Conservation (phyloP, 2,113 vertebrate genomes). For the Lamprotornis superbus region DNA sequence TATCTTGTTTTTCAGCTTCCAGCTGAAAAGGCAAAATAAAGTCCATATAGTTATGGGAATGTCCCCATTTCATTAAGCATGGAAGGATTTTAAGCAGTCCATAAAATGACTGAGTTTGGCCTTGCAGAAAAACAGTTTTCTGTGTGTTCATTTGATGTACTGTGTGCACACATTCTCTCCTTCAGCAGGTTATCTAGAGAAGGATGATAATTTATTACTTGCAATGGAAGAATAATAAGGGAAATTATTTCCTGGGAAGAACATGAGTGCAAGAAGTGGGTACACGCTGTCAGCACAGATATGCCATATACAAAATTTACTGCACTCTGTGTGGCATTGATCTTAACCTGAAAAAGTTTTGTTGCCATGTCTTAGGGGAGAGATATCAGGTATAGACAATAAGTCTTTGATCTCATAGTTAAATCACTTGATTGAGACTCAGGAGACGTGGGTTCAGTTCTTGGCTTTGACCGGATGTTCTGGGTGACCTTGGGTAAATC, state of each 20-base stretch:
- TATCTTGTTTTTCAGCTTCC: not conserved
- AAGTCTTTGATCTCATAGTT: conserved; percentile 39
- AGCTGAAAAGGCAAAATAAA: conserved; percentile 24
- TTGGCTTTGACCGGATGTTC: conserved; percentile 56
- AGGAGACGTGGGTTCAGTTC: conserved; percentile 21
- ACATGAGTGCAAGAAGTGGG: not conserved
- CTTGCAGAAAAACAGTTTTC: conserved; percentile 7
- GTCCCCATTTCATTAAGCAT: not conserved
- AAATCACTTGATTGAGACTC: conserved; percentile 52
- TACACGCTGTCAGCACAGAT: conserved; percentile 11
- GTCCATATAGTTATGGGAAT: not conserved
- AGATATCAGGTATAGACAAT: conserved; percentile 38
- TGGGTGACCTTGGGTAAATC: conserved; percentile 59
- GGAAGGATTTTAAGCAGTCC: not conserved
- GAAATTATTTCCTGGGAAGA: conserved; percentile 33
- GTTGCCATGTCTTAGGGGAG: not conserved
- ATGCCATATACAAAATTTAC: conserved; percentile 7
- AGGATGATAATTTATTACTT: conserved; percentile 9
- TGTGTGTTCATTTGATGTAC: not conserved
- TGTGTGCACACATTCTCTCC: not conserved
- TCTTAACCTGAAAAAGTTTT: conserved; percentile 44
- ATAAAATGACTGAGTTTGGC: not conserved
- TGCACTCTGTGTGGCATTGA: not conserved
- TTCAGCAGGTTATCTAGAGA: not conserved
- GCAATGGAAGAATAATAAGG: conserved; percentile 35